phyloP scores from a whole-genome alignment of 2,888 invertebrate species.

The Tigriopus californicus region DNA sequence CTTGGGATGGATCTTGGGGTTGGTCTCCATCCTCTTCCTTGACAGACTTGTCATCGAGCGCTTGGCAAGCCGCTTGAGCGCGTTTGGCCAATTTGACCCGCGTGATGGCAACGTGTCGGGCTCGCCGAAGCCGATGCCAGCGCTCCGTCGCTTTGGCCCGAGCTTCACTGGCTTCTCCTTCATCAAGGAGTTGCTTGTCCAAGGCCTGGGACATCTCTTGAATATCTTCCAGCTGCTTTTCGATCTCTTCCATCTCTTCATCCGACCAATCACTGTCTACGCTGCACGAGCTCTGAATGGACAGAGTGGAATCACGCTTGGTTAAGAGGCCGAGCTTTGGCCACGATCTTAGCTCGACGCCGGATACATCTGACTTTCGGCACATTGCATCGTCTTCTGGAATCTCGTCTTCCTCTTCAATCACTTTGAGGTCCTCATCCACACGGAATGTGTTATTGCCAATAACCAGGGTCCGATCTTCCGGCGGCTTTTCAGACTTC shows the following conservation, averaged over 20 bases:
- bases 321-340: not conserved
- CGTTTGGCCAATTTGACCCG: too few relatives aligned
- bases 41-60: too few relatives aligned
- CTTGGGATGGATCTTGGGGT: too few relatives aligned
- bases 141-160: not conserved
- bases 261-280: slow-evolving; percentile 11
- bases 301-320: not conserved
- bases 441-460: not conserved
- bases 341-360: too few relatives aligned
- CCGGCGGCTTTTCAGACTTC: not conserved
- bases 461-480: not conserved
- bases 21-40: too few relatives aligned
- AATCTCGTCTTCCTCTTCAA: not conserved
- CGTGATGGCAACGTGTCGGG: too few relatives aligned
- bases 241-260: slow-evolving; percentile 5
- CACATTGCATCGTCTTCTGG: too few relatives aligned
- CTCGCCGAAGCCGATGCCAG: too few relatives aligned
- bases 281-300: not conserved
- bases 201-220: not conserved
- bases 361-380: too few relatives aligned
- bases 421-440: not conserved
- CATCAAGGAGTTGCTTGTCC: not conserved
- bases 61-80: too few relatives aligned
- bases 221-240: not conserved
- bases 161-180: not conserved